These are phyloP conservation scores for Papilio dardanus DNA, from an alignment of 1,140 invertebrate genomes.

Conservation along the genomic window DNA sequence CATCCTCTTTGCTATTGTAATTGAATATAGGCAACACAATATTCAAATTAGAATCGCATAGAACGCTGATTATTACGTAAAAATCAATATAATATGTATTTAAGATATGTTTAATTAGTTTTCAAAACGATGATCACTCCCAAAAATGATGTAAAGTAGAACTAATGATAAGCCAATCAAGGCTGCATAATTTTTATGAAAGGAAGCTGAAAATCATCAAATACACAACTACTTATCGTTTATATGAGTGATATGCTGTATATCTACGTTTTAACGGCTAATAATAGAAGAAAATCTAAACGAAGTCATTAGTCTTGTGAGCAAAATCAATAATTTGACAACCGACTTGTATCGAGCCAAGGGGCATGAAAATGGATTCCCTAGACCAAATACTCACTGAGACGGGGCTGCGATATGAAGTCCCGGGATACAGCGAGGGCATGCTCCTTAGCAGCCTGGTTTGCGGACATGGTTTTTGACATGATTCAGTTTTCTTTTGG, in stretches of 20 bases:
- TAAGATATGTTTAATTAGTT: neutral
- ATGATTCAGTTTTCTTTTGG: constrained; percentile 72
- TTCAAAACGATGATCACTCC: neutral
- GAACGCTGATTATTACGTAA: neutral
- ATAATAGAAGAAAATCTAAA: constrained; percentile 39
- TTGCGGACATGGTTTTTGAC: constrained; percentile 62
- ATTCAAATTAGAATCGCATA: neutral
- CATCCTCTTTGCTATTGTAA: neutral
- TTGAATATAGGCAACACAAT: neutral
- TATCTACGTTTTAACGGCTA: constrained; percentile 26
- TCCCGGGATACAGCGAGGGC: constrained; percentile 96
- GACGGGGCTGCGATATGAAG: constrained; percentile 98
- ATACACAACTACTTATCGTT: neutral
- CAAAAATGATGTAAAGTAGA: constrained; percentile 25
- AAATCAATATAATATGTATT: too few relatives aligned
- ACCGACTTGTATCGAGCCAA: constrained; percentile 45
- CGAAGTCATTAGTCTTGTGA: constrained; percentile 45
- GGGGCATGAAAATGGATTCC: constrained; percentile 39
- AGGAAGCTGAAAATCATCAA: neutral
- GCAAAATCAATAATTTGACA: constrained; percentile 74
- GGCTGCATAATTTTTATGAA: constrained; percentile 27
- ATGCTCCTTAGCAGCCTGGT: constrained; percentile 86
- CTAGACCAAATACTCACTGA: constrained; percentile 90
- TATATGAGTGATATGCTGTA: neutral
- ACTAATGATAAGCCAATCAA: constrained; percentile 32